Conservation (phyloP, 2,113 vertebrate genomes). For the Campylomormyrus numenius region DNA sequence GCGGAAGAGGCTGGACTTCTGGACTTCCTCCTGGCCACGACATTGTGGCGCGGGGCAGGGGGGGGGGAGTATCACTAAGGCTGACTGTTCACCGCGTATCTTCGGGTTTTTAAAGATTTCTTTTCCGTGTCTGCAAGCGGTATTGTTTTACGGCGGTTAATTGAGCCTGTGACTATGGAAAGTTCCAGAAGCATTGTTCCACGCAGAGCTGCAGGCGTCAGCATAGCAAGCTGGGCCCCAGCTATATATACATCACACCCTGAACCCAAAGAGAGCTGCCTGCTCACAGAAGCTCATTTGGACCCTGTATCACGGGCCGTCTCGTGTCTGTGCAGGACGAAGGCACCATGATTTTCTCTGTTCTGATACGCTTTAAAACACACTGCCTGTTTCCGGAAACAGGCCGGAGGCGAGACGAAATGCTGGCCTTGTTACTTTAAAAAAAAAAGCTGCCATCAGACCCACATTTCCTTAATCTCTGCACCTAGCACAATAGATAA, state of each 20-base stretch:
- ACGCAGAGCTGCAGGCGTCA: conserved; percentile 30
- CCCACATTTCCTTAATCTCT: conserved; percentile 18
- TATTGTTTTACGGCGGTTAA: background rate
- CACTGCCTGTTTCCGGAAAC: background rate
- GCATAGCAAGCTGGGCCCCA: conserved; percentile 29
- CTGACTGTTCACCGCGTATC: background rate
- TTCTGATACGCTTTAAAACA: background rate
- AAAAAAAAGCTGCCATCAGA: conserved; percentile 12
- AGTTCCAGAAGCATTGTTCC: conserved; percentile 9
- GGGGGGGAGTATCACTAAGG: background rate
- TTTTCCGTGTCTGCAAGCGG: background rate
- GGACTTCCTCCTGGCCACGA: too few species aligned
- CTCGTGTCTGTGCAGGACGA: background rate
- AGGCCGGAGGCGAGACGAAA: background rate
- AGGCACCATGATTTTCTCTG: background rate
- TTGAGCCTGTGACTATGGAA: background rate
- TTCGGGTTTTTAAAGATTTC: background rate
- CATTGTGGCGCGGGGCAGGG: background rate
- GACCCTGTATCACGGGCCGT: too few species aligned
- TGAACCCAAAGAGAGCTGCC: background rate
- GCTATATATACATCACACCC: conserved; percentile 25
- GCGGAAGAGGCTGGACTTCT: background rate
- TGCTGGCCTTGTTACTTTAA: conserved; percentile 22
- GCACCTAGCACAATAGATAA: conserved; percentile 28
- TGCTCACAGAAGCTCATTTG: background rate